phyloP scores from a whole-genome alignment of 2,797 vertebrate genomes.

The Zenarchopterus dispar region DNA sequence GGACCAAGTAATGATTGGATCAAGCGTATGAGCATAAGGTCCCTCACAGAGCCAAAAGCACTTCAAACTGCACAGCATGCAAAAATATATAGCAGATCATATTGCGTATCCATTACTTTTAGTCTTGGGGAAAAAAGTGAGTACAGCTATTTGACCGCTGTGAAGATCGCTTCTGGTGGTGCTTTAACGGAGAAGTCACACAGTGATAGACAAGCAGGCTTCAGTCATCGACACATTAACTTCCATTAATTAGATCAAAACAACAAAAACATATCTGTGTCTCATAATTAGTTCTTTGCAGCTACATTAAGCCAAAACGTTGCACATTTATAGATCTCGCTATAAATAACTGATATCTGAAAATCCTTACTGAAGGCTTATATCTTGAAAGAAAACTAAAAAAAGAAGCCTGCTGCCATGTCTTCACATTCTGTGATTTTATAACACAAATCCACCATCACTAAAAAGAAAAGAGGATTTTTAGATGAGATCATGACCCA shows the following conservation, averaged over 20 bases:
- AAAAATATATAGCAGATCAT: conserved; percentile 53
- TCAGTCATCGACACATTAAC: too few relatives aligned
- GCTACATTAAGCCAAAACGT: conserved; percentile 12
- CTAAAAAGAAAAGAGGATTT: not conserved
- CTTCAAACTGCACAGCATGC: conserved; percentile 34
- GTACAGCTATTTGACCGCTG: conserved; percentile 28
- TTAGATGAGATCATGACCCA: conserved; percentile 15
- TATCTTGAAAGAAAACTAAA: conserved; percentile 16
- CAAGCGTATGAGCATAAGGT: conserved; percentile 28
- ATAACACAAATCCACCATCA: conserved; percentile 9
- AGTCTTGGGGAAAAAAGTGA: conserved; percentile 15
- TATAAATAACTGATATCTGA: conserved; percentile 27
- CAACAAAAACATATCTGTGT: too few relatives aligned
- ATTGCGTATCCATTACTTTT: conserved; percentile 32
- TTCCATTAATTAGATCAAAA: too few relatives aligned
- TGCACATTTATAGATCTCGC: not conserved
- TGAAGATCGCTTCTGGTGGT: conserved; percentile 27
- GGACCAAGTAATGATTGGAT: conserved; percentile 46
- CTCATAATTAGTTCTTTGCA: not conserved
- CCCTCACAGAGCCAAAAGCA: conserved; percentile 47
- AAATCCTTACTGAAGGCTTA: not conserved
- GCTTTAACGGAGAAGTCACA: conserved; percentile 25
- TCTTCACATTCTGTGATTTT: conserved; percentile 27
- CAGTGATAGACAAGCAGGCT: not conserved
- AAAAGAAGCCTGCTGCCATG: conserved; percentile 9